Evolutionary conservation across 2,888 invertebrate genomes (phyloP), one percentile per base, ranked within the genome.

Genomic region (Eucera pruinosa): DNA sequence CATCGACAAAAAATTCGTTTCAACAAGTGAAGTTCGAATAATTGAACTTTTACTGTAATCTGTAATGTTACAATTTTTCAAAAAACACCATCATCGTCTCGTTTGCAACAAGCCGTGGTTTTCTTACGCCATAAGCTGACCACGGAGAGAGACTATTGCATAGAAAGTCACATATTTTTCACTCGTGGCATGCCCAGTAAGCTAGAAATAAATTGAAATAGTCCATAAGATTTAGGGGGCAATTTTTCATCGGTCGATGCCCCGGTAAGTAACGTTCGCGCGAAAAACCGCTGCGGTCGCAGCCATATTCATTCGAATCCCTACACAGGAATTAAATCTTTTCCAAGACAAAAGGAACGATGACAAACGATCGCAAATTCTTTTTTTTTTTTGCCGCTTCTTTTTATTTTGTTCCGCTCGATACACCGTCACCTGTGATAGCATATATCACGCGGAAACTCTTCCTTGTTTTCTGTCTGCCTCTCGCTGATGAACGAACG

Each of bases 261-360:
- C 11, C 45, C 2, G 13, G 25, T 36, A 36, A 33, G 45, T 47
- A 60, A 23, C 30, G 7, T 45, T 43, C 9, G n/a, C 6, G 1
- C 20, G 58, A 57, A 50, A 50, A 36, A 48, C 25, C 36, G 2
- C 13, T 2, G 25, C n/a, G 20, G 20, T 25, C 27, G 39, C 7
- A 18, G 18, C 33, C 25, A 57, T 41, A 71, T 67, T 57, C 48
- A 13, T 25, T 41, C 23, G 25, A 25, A 41, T 4, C 30, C 66
- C 23, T 25, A 15, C 7, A n/a, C 18, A 39, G 41, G 50, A 67
- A 71, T 71, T 57, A 71, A 71, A 67, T 50, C 67, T 50, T 15
- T 20, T n/a, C 57, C 11, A 41, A 15, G 48, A 57, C 70, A 71
- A 67, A 66, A 13, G 48, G 33, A 3, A 11, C 48, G 33, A 33